Evolutionary conservation across 2,797 vertebrate genomes (phyloP).

Genomic region (Lemur catta): DNA sequence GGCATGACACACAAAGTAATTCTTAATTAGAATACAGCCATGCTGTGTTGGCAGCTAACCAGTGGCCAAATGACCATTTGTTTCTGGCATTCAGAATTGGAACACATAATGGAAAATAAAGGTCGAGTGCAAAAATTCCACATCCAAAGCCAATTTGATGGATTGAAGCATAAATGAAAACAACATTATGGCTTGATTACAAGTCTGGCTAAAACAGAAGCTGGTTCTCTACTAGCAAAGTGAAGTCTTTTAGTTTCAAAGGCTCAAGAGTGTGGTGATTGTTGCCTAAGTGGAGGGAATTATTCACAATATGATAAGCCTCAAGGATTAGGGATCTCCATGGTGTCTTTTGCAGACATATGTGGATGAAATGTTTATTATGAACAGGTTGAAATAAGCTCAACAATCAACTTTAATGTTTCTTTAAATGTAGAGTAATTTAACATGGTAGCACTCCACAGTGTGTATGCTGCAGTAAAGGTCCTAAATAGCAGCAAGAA

Average conservation of each 20-base stretch:
- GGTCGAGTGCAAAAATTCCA: conserved; percentile 49
- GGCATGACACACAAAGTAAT: conserved; percentile 27
- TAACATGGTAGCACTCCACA: background rate
- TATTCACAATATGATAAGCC: background rate
- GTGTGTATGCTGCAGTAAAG: background rate
- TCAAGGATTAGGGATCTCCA: background rate
- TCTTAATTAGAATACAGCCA: conserved; percentile 59
- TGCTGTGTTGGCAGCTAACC: conserved; percentile 42
- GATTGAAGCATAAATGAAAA: conserved; percentile 51
- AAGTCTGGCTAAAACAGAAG: conserved; percentile 51
- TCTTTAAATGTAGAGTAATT: conserved; percentile 38
- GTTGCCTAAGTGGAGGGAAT: background rate
- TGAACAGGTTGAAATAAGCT: conserved; percentile 26
- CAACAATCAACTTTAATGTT: background rate
- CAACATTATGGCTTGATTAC: conserved; percentile 49
- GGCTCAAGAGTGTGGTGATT: background rate
- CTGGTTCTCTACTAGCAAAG: conserved; percentile 23
- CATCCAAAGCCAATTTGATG: conserved; percentile 50
- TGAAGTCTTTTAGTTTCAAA: conserved; percentile 32
- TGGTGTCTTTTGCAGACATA: conserved; percentile 24
- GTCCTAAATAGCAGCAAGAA: conserved; percentile 18
- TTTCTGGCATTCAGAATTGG: conserved; percentile 59
- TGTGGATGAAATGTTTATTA: background rate
- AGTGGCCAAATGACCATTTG: conserved; percentile 49
- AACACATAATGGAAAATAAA: conserved; percentile 56